Base-by-base conservation (phyloP, 2,888 invertebrate genomes). In the Prosopocoilus inquinatus region DNA sequence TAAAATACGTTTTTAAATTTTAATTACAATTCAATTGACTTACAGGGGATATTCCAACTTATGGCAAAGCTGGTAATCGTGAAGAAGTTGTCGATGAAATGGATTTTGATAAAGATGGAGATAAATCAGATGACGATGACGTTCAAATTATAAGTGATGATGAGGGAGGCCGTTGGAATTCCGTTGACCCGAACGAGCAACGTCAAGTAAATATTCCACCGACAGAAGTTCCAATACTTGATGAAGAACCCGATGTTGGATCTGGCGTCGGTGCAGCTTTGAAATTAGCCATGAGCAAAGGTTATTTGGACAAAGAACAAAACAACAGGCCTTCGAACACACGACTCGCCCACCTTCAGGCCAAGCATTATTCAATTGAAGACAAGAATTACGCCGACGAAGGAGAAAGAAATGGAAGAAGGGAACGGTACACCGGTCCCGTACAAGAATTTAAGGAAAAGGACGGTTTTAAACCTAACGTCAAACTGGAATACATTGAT, bases 401-500 rank as follows among this genome's bases (percentile, higher is more conserved):
- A 13, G 64, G 65, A 67, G 91, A 92, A 69, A 85, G 88, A 3
- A 69, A 70, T 12, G 66, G 64, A 67, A 84, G 84, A 33, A 82
- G 89, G 63, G 91, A 85, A 82, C 86, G 84, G 70, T 91, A 89
- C 67, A 80, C 85, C 55, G 96, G 96, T 0, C 94, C 95, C 28
- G 87, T 92, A 50, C 85, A 85, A 59, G 96, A 96, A 57, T 98
- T 98, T 79, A 91, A 89, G 72, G 96, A 98, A 75, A 94, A 94
- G 76, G 87, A 88, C 50, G 81, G 84, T 56, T 97, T 96, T 78
- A 90, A 92, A 70, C 97, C 97, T 1, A 92, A 91, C 75, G 90
- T 97, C 36, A 96, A 96, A 78, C 80, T 98, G 68, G 96, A 97
- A 74, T 99, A 99, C 76, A 94, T 95, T 62, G 98, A 99, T 78